These are phyloP conservation scores for Coelogynopora nodosa DNA, from an alignment of 2,888 invertebrate genomes.

Conservation along the genomic window DNA sequence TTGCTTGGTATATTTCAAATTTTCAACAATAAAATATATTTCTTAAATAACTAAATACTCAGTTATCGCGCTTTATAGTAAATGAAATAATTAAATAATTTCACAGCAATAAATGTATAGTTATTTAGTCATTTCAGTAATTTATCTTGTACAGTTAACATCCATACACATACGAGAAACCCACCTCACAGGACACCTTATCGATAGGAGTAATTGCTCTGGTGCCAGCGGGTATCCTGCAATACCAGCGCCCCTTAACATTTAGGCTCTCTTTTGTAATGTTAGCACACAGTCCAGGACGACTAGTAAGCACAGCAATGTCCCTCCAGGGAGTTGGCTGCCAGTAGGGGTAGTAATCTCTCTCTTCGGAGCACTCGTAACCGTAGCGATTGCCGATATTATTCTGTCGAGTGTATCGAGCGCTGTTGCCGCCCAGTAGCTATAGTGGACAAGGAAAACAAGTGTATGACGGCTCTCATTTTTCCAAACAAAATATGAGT, in stretches of 20 bases:
- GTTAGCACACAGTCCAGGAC: slow-evolving; percentile 45
- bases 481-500: too few relatives aligned
- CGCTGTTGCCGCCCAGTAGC: slow-evolving; percentile 48
- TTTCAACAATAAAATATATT: too few relatives aligned
- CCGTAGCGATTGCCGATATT: slow-evolving; percentile 56
- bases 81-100: too few relatives aligned
- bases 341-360: slow-evolving; percentile 61
- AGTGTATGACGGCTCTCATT: too few relatives aligned
- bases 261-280: slow-evolving; percentile 46
- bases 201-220: neutral
- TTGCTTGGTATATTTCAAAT: too few relatives aligned
- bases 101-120: too few relatives aligned
- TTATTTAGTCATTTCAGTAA: too few relatives aligned
- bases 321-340: slow-evolving; percentile 56
- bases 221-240: slow-evolving; percentile 34
- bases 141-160: too few relatives aligned
- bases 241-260: slow-evolving; percentile 46
- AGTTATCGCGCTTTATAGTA: too few relatives aligned
- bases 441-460: too few relatives aligned
- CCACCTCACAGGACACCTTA: neutral
- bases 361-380: slow-evolving; percentile 61
- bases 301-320: slow-evolving; percentile 48
- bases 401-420: slow-evolving; percentile 58
- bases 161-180: neutral
- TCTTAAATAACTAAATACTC: too few relatives aligned